Evolutionary conservation across 1,140 invertebrate genomes (phyloP).

Genomic region (Procambarus virginalis): DNA sequence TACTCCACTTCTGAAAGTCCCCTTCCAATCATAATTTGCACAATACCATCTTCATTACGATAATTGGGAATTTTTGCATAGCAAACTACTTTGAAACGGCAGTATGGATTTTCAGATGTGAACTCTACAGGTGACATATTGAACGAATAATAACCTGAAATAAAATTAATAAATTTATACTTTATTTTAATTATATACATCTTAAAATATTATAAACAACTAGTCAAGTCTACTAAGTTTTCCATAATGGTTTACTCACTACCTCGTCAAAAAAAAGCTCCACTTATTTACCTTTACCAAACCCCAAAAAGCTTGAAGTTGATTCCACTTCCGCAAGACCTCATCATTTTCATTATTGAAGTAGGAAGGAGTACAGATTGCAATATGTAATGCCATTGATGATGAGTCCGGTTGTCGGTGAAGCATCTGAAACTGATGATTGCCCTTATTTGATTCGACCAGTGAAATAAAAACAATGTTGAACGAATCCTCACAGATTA

Average conservation of each 20-base stretch:
- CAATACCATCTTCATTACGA: slow-evolving; percentile 90
- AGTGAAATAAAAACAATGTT: too few relatives aligned
- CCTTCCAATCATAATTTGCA: slow-evolving; percentile 88
- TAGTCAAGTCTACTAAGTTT: too few relatives aligned
- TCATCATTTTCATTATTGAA: slow-evolving; percentile 49
- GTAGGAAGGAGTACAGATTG: slow-evolving; percentile 21
- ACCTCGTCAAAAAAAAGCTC: too few relatives aligned
- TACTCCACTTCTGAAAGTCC: slow-evolving; percentile 84
- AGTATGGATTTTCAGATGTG: slow-evolving; percentile 83
- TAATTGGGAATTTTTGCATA: slow-evolving; percentile 89
- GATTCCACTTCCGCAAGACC: slow-evolving; percentile 26
- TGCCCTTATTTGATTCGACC: too few relatives aligned
- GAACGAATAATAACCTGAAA: slow-evolving; percentile 29
- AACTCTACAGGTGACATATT: slow-evolving; percentile 40
- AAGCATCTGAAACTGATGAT: too few relatives aligned
- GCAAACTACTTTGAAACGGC: slow-evolving; percentile 93
- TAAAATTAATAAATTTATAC: neutral
- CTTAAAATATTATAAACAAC: too few relatives aligned
- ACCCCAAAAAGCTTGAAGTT: slow-evolving; percentile 43
- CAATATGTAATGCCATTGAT: slow-evolving; percentile 15
- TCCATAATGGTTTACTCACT: neutral
- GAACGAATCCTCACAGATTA: too few relatives aligned
- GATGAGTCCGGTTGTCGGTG: slow-evolving; percentile 14
- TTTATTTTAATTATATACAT: too few relatives aligned
- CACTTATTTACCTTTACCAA: slow-evolving; percentile 15